Conservation (phyloP, 2,888 invertebrate species). For the Ennomos quercinarius region DNA sequence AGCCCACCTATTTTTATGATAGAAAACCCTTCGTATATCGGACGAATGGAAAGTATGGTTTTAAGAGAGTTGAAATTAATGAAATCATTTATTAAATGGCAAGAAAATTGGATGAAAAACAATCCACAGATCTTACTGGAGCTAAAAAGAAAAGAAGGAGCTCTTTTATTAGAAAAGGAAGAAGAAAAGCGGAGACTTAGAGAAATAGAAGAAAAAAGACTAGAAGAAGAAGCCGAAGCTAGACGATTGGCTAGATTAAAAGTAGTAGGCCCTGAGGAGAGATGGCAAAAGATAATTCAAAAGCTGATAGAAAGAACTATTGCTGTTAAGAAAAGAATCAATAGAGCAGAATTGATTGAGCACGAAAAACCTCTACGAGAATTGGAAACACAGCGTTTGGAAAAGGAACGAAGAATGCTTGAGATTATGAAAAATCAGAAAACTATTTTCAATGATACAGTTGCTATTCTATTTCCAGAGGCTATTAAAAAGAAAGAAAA, state of each 20-base stretch:
- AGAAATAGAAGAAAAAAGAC: constrained; percentile 75
- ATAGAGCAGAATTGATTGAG: constrained; percentile 85
- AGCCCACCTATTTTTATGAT: constrained; percentile 83
- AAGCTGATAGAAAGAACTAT: constrained; percentile 87
- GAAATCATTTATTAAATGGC: constrained; percentile 85
- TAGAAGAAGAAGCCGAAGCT: constrained; percentile 81
- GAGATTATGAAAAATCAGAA: constrained; percentile 85
- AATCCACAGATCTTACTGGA: constrained; percentile 70
- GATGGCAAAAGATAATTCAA: constrained; percentile 87
- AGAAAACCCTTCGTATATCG: constrained; percentile 68
- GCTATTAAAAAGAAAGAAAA: constrained; percentile 79
- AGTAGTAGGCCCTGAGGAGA: constrained; percentile 77
- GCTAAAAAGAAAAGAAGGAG: constrained; percentile 72
- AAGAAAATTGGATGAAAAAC: constrained; percentile 83
- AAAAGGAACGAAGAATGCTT: constrained; percentile 84
- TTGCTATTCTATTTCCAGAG: constrained; percentile 87
- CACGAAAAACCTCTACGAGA: constrained; percentile 86
- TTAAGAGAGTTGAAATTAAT: constrained; percentile 83
- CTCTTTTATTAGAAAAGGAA: constrained; percentile 72
- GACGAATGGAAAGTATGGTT: constrained; percentile 75
- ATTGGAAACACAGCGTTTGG: constrained; percentile 83
- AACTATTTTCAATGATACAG: constrained; percentile 88
- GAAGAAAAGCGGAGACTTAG: constrained; percentile 68
- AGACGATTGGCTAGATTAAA: constrained; percentile 69
- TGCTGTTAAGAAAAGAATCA: constrained; percentile 87